These are phyloP conservation scores for Pseudolycoriella hygida DNA, from an alignment of 2,888 invertebrate species.

Conservation along the genomic window DNA sequence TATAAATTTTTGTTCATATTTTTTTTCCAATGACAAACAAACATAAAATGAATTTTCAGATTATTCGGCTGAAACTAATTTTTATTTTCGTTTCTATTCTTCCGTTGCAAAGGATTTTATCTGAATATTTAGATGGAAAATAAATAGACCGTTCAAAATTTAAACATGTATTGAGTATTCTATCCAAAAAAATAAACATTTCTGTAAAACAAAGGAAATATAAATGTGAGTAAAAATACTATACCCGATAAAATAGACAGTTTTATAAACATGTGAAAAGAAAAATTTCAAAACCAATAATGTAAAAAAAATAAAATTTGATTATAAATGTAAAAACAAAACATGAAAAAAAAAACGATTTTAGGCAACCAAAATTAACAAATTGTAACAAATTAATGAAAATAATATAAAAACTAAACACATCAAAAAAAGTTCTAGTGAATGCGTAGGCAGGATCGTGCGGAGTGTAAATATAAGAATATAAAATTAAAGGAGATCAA, in stretches of 20 bases:
- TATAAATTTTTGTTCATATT: too few relatives aligned
- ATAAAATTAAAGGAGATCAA: too few relatives aligned
- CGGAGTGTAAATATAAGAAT: conserved; percentile 1
- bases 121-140: too few relatives aligned
- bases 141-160: too few relatives aligned
- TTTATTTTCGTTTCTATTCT: too few relatives aligned
- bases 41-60: too few relatives aligned
- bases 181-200: background rate
- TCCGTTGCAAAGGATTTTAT: too few relatives aligned
- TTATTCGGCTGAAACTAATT: too few relatives aligned
- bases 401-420: background rate
- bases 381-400: background rate
- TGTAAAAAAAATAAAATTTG: background rate
- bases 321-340: background rate
- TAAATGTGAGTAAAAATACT: background rate
- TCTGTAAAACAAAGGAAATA: background rate
- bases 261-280: background rate
- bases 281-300: background rate
- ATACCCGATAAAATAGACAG: background rate
- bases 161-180: too few relatives aligned
- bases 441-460: conserved; percentile 4
- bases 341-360: background rate
- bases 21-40: too few relatives aligned
- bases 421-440: conserved; percentile 3
- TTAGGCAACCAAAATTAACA: background rate